A percentile compares a stretch with the other conserved stretches of the same genome.
Conservation (phyloP, 2,888 invertebrate species). For the Spilarctia lutea region DNA sequence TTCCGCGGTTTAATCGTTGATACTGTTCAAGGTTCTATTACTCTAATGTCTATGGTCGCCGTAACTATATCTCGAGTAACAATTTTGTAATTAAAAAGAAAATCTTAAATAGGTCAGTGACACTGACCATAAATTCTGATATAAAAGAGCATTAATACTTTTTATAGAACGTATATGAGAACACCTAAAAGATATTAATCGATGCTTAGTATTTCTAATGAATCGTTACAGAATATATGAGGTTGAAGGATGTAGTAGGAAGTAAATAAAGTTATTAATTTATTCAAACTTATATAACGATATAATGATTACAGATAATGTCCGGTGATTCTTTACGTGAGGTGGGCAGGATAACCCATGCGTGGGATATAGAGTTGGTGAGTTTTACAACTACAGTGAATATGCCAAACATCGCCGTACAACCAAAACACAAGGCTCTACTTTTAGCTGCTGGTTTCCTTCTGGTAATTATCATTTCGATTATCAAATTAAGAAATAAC, state of each 20-base stretch:
- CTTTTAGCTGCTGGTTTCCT: conserved; percentile 94
- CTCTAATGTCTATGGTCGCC: no score
- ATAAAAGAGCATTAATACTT: background rate
- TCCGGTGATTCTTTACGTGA: conserved; percentile 87
- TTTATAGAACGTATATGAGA: no score
- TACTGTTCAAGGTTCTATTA: background rate
- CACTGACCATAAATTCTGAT: background rate
- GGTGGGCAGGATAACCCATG: conserved; percentile 89
- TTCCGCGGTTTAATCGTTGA: no score
- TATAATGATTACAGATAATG: conserved; percentile 77
- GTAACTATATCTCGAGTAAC: no score
- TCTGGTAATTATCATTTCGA: conserved; percentile 86
- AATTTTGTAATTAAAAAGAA: background rate
- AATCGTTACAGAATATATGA: no score
- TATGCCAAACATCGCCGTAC: conserved; percentile 90
- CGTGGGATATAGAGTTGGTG: conserved; percentile 89
- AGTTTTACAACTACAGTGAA: conserved; percentile 91
- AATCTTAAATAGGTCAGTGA: background rate
- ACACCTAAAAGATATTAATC: no score
- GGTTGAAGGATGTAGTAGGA: no score
- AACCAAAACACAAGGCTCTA: conserved; percentile 92
- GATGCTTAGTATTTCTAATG: no score
- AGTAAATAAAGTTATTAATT: background rate
- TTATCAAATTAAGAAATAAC: no score
- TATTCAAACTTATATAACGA: background rate